Base-by-base conservation (phyloP, 2,797 vertebrate species). In the Anableps anableps region DNA sequence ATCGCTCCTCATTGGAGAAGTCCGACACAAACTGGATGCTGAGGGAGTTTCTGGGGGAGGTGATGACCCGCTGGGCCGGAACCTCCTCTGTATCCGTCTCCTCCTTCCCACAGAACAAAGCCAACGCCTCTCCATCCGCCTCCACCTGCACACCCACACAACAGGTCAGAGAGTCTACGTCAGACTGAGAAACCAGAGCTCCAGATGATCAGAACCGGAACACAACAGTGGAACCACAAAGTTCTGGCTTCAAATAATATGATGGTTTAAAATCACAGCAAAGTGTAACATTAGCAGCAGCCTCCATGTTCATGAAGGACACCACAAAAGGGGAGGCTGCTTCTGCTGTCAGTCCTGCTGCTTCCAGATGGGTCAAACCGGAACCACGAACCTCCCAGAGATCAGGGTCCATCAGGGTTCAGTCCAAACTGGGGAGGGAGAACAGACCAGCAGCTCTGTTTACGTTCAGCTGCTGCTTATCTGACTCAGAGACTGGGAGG, bases 1-100 rank as follows among this genome's bases (percentile, higher is more conserved):
- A 97, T 14, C 96, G 95, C 68, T 99, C 97, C 92, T 99, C 98
- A 0, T 99, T 96, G 83, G 98, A 99, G 94, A 99, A 99, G 94
- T 99, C 98, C 0, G 98, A 98, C 80, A 86, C 91, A 93, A 99
- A 99, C 0, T 93, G 91, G 21, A 99, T 71, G 0, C 95, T 96
- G 86, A 99, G 95, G 72, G 92, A 94, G 82, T 95, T 96, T 9
- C 95, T 92, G 0, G 96, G 96, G 19, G 97, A 97, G 0, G 92
- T 87, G 86, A 98, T 95, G 58, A 96, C 85, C 83, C 95, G 94
- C 55, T 80, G 76, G 0, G 94, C 96, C 0, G 98, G 98, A 5
- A 97, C 95, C 77, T 92, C 95, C 86, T 99, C 98, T 0, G 98
- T 99, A 89, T 99, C 98, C 0, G 97, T 97, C 0, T 95, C 93